Percentiles rank a stretch among this genome's conserved stretches.
Conservation (phyloP, 2,888 invertebrate species). For the Maniola hyperantus region DNA sequence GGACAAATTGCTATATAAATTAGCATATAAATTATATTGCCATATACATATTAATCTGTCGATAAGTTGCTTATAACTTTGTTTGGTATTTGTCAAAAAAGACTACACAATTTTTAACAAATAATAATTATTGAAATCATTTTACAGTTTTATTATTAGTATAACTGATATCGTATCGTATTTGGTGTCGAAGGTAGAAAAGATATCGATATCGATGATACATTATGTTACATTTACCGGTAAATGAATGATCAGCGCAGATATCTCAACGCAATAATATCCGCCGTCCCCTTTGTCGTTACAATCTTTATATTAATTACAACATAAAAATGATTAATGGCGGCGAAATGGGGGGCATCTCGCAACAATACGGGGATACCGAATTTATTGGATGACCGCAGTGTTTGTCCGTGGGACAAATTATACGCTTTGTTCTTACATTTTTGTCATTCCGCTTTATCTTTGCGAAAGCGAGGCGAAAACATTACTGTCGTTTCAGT, state of each 20-base stretch:
- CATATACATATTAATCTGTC: too few species aligned
- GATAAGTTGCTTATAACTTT: too few species aligned
- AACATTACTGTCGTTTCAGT: background rate
- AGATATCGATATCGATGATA: constrained; percentile 9
- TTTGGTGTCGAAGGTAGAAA: background rate
- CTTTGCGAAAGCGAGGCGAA: constrained; percentile 2
- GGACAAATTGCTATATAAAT: too few species aligned
- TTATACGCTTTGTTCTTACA: constrained; percentile 55
- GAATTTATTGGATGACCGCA: constrained; percentile 72
- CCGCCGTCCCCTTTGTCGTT: constrained; percentile 53
- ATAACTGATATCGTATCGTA: background rate
- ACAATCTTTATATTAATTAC: constrained; percentile 79
- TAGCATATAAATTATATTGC: too few species aligned
- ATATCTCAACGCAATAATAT: constrained; percentile 40
- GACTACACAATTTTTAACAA: too few species aligned
- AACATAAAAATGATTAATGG: constrained; percentile 80
- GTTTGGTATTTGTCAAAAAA: too few species aligned
- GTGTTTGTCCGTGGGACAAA: constrained; percentile 76
- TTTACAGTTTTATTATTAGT: too few species aligned
- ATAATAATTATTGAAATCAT: too few species aligned
- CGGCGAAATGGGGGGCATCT: constrained; percentile 52
- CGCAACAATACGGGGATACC: constrained; percentile 72
- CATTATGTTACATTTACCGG: constrained; percentile 3
- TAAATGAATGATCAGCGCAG: constrained; percentile 30
- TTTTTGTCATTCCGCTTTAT: constrained; percentile 35